Percentiles rank a stretch among this genome's conserved stretches.
These are phyloP conservation scores for Pelecanoides urinatrix DNA, from an alignment of 2,113 vertebrate genomes.

Conservation along the genomic window DNA sequence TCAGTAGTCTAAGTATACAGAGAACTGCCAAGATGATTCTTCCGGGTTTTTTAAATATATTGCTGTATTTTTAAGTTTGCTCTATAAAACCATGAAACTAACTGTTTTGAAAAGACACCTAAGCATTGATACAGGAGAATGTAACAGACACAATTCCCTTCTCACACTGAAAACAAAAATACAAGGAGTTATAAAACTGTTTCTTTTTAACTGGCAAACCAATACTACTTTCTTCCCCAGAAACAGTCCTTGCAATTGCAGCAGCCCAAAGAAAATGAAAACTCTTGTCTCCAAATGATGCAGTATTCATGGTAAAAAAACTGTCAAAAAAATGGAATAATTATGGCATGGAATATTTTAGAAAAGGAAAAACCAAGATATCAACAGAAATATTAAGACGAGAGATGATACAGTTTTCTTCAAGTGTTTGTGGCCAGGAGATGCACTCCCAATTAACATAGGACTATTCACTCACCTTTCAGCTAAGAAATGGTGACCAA, in stretches of 20 bases:
- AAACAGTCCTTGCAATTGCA: not conserved
- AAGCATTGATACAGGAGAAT: not conserved
- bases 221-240: not conserved
- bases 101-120: not conserved
- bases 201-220: not conserved
- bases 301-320: not conserved
- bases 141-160: not conserved
- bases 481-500: not conserved
- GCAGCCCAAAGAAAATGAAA: not conserved
- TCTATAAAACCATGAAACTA: not conserved
- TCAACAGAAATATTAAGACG: not conserved
- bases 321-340: not conserved
- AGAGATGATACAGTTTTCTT: not conserved
- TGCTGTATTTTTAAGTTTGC: not conserved
- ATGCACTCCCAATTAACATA: not conserved
- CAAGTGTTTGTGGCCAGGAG: not conserved
- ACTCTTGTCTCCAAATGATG: not conserved
- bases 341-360: not conserved
- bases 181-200: not conserved
- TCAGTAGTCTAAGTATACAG: not conserved
- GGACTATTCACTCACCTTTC: not conserved
- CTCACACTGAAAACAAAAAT: not conserved
- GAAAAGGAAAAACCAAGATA: not conserved
- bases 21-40: not conserved
- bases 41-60: not conserved